phyloP scores from a whole-genome alignment of 2,113 vertebrate genomes.

The Xiphias gladius region DNA sequence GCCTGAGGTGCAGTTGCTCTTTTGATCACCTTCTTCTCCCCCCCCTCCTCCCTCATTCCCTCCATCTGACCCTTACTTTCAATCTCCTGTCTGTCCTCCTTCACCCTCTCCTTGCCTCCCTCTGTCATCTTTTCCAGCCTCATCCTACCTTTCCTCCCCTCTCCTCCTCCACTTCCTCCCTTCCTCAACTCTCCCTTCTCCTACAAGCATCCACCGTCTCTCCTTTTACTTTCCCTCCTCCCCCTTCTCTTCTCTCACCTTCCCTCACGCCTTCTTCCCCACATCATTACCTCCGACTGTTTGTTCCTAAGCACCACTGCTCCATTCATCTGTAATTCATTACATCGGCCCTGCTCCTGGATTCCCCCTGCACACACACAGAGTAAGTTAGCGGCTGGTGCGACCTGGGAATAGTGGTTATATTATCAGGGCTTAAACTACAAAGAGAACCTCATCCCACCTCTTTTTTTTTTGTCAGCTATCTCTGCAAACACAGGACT shows the following conservation, averaged over 20 bases:
- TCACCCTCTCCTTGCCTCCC: too few species aligned
- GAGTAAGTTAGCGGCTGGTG: slow-evolving; percentile 34
- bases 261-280: not conserved
- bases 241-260: not conserved
- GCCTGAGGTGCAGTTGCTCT: too few species aligned
- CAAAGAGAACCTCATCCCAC: slow-evolving; percentile 58
- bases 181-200: not conserved
- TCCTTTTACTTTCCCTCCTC: not conserved
- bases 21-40: not conserved
- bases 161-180: not conserved
- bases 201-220: too few species aligned
- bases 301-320: slow-evolving; percentile 34
- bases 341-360: slow-evolving; percentile 22
- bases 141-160: not conserved
- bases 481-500: slow-evolving; percentile 48
- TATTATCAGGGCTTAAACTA: slow-evolving; percentile 53
- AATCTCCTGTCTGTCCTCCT: not conserved
- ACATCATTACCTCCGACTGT: slow-evolving; percentile 37
- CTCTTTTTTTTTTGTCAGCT: slow-evolving; percentile 55
- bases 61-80: not conserved
- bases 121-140: too few species aligned
- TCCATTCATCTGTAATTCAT: slow-evolving; percentile 65
- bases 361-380: slow-evolving; percentile 28
- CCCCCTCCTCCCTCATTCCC: not conserved
- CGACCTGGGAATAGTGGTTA: slow-evolving; percentile 56